Conservation (phyloP, 2,888 invertebrate genomes). For the Drosophila limbata region DNA sequence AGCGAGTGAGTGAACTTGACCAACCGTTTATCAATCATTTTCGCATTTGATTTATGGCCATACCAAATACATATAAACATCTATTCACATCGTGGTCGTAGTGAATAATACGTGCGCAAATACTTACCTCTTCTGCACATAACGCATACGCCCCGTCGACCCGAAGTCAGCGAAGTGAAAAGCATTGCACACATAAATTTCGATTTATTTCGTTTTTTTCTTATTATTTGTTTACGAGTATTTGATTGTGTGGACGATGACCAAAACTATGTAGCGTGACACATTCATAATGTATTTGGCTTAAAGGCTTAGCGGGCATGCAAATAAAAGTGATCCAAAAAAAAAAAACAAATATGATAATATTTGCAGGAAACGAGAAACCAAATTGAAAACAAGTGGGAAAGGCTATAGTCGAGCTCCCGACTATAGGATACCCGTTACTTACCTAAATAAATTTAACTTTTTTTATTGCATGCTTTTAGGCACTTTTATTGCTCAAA, state of each 20-base stretch:
- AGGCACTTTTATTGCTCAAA: no score
- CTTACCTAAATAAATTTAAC: no score
- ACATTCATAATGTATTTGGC: constrained; percentile 35
- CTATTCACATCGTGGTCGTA: constrained; percentile 17
- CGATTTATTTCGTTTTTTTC: constrained; percentile 50
- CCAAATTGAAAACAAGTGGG: neutral
- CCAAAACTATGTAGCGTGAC: neutral
- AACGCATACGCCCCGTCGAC: constrained; percentile 45
- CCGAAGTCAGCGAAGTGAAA: constrained; percentile 39
- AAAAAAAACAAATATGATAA: constrained; percentile 51
- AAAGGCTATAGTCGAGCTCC: no score
- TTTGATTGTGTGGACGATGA: constrained; percentile 32
- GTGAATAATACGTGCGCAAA: constrained; percentile 54
- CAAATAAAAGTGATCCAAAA: constrained; percentile 64
- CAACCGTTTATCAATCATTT: constrained; percentile 76
- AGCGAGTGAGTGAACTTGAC: constrained; percentile 24
- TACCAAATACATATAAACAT: neutral
- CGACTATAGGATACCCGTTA: no score
- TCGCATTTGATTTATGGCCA: constrained; percentile 70
- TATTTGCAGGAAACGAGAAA: constrained; percentile 39
- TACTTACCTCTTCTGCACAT: constrained; percentile 37
- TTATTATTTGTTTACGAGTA: constrained; percentile 34
- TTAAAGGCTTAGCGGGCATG: constrained; percentile 61
- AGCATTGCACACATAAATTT: constrained; percentile 57
- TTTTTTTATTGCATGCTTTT: no score